phyloP scores from a whole-genome alignment of 2,888 invertebrate genomes.

The Aphodius sticticus region DNA sequence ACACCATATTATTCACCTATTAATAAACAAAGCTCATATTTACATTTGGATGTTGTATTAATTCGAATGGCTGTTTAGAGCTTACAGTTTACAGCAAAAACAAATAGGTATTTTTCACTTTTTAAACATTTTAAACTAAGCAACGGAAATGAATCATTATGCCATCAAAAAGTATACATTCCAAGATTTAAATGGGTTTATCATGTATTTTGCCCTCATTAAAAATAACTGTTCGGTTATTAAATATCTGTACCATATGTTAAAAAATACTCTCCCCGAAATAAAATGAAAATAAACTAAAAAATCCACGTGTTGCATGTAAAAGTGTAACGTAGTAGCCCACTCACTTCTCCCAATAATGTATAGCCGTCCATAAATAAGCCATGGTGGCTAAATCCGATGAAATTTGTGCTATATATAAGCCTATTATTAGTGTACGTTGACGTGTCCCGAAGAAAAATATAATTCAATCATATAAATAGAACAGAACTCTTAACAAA shows the following conservation, averaged over 20 bases:
- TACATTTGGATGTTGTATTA: too few species aligned
- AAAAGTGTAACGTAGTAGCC: background rate
- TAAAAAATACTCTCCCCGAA: background rate
- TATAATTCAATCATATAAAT: background rate
- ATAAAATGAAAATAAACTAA: background rate
- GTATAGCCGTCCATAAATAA: background rate
- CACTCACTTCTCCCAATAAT: background rate
- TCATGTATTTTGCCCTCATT: too few species aligned
- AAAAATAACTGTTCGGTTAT: too few species aligned
- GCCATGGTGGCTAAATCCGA: background rate
- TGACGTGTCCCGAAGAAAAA: background rate
- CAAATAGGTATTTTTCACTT: background rate
- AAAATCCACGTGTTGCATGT: background rate
- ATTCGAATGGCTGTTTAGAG: too few species aligned
- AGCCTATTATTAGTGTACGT: background rate
- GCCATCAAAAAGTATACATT: background rate
- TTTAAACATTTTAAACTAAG: background rate
- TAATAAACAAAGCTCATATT: too few species aligned
- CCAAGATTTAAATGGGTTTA: background rate
- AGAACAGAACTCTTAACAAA: background rate
- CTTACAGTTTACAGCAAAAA: background rate
- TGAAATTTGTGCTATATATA: background rate
- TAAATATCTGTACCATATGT: too few species aligned
- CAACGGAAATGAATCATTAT: background rate
- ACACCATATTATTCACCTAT: too few species aligned